These are phyloP conservation scores for Vombatus ursinus DNA, from an alignment of 2,113 vertebrate species.

Conservation along the genomic window DNA sequence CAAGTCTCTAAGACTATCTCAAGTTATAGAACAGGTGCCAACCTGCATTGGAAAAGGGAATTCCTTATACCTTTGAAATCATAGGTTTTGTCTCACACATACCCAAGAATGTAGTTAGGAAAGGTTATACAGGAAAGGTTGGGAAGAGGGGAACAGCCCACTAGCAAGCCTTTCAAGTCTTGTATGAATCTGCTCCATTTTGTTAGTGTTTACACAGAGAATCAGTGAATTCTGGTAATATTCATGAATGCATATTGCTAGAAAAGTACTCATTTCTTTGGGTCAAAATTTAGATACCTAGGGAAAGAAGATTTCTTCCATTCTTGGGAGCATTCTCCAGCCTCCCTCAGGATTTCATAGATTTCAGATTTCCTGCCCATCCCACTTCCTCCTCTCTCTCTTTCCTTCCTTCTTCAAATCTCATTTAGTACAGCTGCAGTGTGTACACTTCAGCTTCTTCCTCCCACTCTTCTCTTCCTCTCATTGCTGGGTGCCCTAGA, in stretches of 20 bases:
- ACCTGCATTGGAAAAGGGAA: not conserved
- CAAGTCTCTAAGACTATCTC: not conserved
- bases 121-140: not conserved
- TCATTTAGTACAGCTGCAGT: conserved; percentile 14
- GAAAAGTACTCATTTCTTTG: not conserved
- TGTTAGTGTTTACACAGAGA: not conserved
- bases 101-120: not conserved
- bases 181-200: not conserved
- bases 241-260: not conserved
- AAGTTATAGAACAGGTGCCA: not conserved
- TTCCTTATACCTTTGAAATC: not conserved
- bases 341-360: not conserved
- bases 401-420: conserved; percentile 7
- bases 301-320: not conserved
- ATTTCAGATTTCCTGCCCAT: not conserved
- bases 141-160: not conserved
- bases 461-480: not conserved
- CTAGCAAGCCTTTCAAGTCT: not conserved
- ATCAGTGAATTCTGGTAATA: not conserved
- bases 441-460: not conserved
- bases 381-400: not conserved
- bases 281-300: conserved; percentile 16
- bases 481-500: not conserved
- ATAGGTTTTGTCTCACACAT: not conserved
- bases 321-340: not conserved